Percentiles rank a stretch among this genome's conserved stretches.
Conservation (phyloP, 2,113 vertebrate species). For the Reinhardtius hippoglossoides region DNA sequence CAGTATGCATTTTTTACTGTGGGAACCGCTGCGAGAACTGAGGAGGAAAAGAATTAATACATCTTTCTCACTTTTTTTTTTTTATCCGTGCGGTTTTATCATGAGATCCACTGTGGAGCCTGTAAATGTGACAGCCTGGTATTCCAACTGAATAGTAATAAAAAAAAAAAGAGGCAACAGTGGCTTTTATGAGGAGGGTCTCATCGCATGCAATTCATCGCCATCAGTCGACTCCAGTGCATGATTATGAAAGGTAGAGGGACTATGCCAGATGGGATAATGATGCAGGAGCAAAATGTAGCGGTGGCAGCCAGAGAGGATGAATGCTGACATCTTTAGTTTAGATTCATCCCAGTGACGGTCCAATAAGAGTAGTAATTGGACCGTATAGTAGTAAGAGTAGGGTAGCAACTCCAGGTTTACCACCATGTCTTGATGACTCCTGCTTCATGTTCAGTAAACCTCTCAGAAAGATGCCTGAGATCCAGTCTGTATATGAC, state of each 20-base stretch:
- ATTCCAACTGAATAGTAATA: constrained; percentile 22
- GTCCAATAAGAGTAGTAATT: not conserved
- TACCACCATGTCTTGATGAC: not conserved
- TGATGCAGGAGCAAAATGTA: constrained; percentile 35
- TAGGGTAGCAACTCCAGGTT: not conserved
- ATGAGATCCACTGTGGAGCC: constrained; percentile 32
- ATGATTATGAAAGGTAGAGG: constrained; percentile 20
- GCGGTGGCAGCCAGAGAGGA: constrained; percentile 11
- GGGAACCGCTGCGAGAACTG: constrained; percentile 20
- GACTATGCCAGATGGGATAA: constrained; percentile 29
- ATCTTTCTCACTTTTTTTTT: constrained; percentile 1
- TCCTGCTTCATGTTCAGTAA: not conserved
- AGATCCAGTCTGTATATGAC: not conserved
- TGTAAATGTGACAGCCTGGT: constrained; percentile 30
- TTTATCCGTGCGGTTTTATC: constrained; percentile 32
- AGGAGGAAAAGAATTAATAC: constrained; percentile 11
- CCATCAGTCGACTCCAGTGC: constrained; percentile 20
- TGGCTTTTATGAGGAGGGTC: constrained; percentile 9
- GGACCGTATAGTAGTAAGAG: not conserved
- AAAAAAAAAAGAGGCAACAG: not conserved
- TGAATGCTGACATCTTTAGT: constrained; percentile 15
- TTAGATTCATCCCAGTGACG: not conserved
- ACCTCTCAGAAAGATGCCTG: not conserved
- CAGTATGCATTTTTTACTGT: constrained; percentile 23
- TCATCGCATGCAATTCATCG: constrained; percentile 21